Percentiles rank a stretch among this genome's conserved stretches.
Conservation (phyloP, 2,113 vertebrate genomes). For the Natator depressus region DNA sequence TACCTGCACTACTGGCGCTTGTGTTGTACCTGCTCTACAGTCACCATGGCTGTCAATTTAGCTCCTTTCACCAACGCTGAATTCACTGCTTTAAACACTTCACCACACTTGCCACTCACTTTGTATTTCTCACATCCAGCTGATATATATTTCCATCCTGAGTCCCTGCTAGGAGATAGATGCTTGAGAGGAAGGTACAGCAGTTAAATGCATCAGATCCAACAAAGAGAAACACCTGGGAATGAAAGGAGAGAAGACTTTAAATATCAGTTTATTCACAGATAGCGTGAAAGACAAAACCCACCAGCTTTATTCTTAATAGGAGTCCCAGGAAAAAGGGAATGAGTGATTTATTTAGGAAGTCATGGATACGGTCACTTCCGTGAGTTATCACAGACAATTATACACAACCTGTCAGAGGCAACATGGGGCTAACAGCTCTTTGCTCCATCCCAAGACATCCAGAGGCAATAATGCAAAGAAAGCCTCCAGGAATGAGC, state of each 20-base stretch:
- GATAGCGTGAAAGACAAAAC: not conserved
- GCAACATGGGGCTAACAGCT: not conserved
- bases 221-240: constrained; percentile 79
- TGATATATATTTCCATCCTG: constrained; percentile 85
- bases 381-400: not conserved
- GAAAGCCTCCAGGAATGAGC: fast-evolving
- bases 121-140: constrained; percentile 81
- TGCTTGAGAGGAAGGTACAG: constrained; percentile 81
- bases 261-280: not conserved
- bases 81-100: fast-evolving
- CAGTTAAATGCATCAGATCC: constrained; percentile 85
- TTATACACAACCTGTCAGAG: not conserved
- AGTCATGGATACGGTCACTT: fast-evolving
- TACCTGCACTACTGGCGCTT: fast-evolving
- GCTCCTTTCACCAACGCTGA: not conserved
- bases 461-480: fast-evolving
- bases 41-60: not conserved
- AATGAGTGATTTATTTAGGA: not conserved
- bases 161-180: constrained; percentile 79
- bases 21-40: too few species aligned
- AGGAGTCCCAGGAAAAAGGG: not conserved
- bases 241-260: not conserved
- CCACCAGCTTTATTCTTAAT: not conserved
- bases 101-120: constrained; percentile 60
- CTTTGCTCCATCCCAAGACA: not conserved